These are phyloP conservation scores for Astreopora myriophthalma DNA, from an alignment of 64 coral and sea anemone species.

Conservation along the genomic window DNA sequence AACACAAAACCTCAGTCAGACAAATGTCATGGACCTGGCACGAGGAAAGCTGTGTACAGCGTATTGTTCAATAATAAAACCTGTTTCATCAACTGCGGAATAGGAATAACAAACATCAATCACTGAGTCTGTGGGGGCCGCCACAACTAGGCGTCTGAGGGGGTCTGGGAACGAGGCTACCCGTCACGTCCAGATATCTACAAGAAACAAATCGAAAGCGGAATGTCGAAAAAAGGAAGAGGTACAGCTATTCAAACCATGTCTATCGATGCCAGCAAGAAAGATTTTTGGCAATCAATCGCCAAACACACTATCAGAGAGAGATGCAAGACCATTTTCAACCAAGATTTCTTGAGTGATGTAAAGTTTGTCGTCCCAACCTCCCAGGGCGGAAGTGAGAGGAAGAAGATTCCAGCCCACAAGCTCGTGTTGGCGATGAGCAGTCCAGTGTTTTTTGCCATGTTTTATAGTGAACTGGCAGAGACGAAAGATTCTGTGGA, in stretches of 20 bases:
- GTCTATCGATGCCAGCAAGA: neutral
- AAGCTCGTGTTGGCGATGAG: constrained; percentile 46
- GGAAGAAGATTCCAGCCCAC: constrained; percentile 19
- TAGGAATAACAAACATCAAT: no score
- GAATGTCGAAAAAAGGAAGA: no score
- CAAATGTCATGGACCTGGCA: no score
- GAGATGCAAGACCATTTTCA: constrained; percentile 16
- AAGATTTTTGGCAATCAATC: neutral
- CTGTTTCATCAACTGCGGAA: no score
- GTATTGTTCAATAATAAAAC: no score
- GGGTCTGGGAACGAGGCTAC: no score
- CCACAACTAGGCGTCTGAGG: no score
- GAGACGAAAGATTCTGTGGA: constrained; percentile 14
- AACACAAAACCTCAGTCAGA: no score
- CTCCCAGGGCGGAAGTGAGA: neutral
- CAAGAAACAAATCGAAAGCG: no score
- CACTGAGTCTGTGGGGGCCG: no score
- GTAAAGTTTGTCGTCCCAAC: constrained; percentile 25
- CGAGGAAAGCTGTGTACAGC: no score
- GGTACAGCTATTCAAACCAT: neutral
- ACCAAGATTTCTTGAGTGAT: constrained; percentile 48
- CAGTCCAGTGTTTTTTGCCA: constrained; percentile 53
- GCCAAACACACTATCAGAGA: neutral
- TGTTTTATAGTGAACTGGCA: constrained; percentile 48
- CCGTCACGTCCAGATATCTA: no score